These are phyloP conservation scores for Caenorhabditis sp. DNA, from an alignment of 2,888 invertebrate species.

Conservation along the genomic window DNA sequence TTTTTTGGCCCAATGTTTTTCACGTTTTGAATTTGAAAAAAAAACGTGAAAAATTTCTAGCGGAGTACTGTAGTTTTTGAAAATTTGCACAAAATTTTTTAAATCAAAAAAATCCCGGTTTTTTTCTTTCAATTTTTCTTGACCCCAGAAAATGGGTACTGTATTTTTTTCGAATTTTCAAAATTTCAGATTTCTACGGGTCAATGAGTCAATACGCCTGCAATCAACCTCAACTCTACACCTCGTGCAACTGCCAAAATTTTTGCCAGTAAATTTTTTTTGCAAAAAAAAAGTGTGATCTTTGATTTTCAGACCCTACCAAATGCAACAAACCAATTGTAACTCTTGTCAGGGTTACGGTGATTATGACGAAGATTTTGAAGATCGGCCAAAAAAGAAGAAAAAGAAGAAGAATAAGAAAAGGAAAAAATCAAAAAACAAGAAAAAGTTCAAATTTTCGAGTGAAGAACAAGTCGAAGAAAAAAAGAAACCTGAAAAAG, in stretches of 20 bases:
- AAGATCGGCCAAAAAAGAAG: not conserved
- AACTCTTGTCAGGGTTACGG: slow-evolving; percentile 4
- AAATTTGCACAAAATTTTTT: too few species aligned
- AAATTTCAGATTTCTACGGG: slow-evolving; percentile 25
- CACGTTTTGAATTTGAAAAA: too few species aligned
- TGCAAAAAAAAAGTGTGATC: not conserved
- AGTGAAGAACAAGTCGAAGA: slow-evolving; percentile 14
- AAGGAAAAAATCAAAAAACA: slow-evolving; percentile 19
- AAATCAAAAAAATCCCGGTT: too few species aligned
- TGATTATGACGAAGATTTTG: not conserved
- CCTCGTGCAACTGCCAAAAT: slow-evolving; percentile 36
- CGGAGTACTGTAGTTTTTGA: too few species aligned
- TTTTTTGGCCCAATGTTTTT: too few species aligned
- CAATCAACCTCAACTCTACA: slow-evolving; percentile 36
- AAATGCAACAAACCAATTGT: not conserved
- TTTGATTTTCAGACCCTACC: slow-evolving; percentile 18
- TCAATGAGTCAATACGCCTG: slow-evolving; percentile 47
- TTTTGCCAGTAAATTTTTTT: slow-evolving; percentile 33
- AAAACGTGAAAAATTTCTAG: too few species aligned
- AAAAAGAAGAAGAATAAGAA: slow-evolving; percentile 22
- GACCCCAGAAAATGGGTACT: not conserved
- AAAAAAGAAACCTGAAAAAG: slow-evolving; percentile 8
- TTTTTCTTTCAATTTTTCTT: too few species aligned
- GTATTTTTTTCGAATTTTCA: not conserved
- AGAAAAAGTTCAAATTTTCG: slow-evolving; percentile 29